Evolutionary conservation across 2,888 invertebrate species (phyloP).

Genomic region (Leptura quadrifasciata): DNA sequence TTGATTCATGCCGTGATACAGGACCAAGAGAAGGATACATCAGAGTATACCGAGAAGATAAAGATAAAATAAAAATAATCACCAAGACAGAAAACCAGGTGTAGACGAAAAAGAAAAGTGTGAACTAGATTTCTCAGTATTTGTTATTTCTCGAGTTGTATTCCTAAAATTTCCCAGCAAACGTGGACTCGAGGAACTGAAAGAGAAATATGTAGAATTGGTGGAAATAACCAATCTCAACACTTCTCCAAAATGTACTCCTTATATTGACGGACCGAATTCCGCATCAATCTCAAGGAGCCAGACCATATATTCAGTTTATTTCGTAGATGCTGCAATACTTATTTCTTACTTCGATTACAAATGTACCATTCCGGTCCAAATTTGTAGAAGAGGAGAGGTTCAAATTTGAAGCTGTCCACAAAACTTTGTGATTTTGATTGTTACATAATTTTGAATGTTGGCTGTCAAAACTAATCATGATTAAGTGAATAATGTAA

Average conservation of each 20-base stretch:
- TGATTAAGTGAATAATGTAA: conserved; percentile 76
- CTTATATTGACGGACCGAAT: conserved; percentile 74
- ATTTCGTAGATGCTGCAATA: conserved; percentile 98
- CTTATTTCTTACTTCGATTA: conserved; percentile 95
- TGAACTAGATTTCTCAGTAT: too few species aligned
- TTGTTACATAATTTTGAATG: conserved; percentile 91
- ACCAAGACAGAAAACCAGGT: too few species aligned
- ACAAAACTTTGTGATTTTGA: conserved; percentile 89
- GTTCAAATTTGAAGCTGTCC: conserved; percentile 91
- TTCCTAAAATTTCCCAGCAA: conserved; percentile 98
- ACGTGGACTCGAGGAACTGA: conserved; percentile 89
- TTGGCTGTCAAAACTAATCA: conserved; percentile 81
- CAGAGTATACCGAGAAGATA: too few species aligned
- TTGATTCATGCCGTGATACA: too few species aligned
- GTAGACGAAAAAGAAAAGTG: too few species aligned
- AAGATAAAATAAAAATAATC: too few species aligned
- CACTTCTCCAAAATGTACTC: conserved; percentile 95
- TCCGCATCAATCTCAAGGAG: conserved; percentile 94
- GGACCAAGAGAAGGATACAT: too few species aligned
- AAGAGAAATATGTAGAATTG: conserved; percentile 93
- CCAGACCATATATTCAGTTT: conserved; percentile 99
- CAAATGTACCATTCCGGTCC: conserved; percentile 94
- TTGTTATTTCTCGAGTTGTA: conserved; percentile 92
- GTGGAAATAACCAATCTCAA: conserved; percentile 91
- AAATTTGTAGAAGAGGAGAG: conserved; percentile 90